Evolutionary conservation across 1,140 invertebrate species (phyloP).

Genomic region (Phortica variegata): DNA sequence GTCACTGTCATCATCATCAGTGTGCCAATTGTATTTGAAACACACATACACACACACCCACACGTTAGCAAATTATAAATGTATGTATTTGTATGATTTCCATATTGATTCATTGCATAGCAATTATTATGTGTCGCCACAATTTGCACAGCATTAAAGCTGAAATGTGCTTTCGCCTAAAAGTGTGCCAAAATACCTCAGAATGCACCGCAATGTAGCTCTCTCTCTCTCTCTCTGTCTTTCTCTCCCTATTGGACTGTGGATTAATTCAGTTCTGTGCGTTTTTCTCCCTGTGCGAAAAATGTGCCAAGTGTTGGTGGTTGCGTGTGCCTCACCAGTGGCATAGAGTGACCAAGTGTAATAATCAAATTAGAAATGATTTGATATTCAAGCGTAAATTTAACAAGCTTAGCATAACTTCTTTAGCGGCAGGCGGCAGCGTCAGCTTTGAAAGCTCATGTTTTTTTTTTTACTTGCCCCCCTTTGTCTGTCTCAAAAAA

Average conservation of each 20-base stretch:
- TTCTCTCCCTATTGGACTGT: no score
- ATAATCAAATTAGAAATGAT: constrained; percentile 16
- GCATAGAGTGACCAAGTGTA: background rate
- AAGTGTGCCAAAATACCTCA: no score
- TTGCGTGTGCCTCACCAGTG: no score
- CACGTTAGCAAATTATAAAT: no score
- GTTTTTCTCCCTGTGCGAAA: background rate
- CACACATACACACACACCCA: constrained; percentile 1
- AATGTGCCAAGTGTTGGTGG: no score
- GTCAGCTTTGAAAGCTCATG: constrained; percentile 1
- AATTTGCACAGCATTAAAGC: no score
- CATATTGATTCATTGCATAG: no score
- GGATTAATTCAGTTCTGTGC: constrained; percentile 1
- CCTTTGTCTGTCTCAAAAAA: background rate
- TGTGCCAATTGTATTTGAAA: constrained; percentile 29
- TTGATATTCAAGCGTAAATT: constrained; percentile 13
- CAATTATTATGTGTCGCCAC: no score
- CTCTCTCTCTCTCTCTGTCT: no score
- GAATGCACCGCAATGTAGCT: no score
- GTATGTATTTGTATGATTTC: no score
- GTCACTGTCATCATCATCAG: constrained; percentile 22
- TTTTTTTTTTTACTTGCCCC: constrained; percentile 14
- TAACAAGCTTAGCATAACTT: constrained; percentile 7
- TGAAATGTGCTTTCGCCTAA: no score
- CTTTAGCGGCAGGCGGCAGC: constrained; percentile 5